Conservation (phyloP, 2,113 vertebrate species). For the Pao palembangensis region DNA sequence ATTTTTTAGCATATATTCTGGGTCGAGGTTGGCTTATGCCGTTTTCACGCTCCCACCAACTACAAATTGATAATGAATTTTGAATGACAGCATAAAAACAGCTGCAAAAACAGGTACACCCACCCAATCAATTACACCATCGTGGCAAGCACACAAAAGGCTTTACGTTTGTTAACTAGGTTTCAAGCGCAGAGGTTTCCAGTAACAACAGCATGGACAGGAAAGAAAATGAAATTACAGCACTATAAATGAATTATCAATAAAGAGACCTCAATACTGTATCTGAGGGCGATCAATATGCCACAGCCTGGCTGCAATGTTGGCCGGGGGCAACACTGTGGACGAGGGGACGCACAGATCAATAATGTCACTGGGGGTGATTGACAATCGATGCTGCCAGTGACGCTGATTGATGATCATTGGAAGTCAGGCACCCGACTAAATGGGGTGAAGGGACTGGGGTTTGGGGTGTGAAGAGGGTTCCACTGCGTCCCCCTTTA, state of each 20-base stretch:
- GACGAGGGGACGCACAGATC: constrained; percentile 45
- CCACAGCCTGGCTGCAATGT: constrained; percentile 41
- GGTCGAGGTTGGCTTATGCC: too few species aligned
- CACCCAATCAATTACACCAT: constrained; percentile 13
- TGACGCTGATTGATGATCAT: constrained; percentile 71
- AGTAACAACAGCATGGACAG: constrained; percentile 66
- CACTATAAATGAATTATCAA: constrained; percentile 73
- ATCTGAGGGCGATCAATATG: constrained; percentile 63
- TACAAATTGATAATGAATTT: constrained; percentile 37
- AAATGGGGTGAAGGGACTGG: constrained; percentile 46
- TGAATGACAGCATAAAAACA: constrained; percentile 16
- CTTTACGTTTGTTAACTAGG: constrained; percentile 50
- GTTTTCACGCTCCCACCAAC: too few species aligned
- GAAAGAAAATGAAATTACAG: constrained; percentile 74
- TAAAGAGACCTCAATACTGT: constrained; percentile 67
- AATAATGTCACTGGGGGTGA: constrained; percentile 64
- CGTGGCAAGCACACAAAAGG: constrained; percentile 25
- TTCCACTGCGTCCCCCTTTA: constrained; percentile 51
- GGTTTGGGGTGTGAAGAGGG: constrained; percentile 10
- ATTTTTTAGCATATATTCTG: not conserved
- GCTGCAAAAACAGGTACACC: constrained; percentile 22
- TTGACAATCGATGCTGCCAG: constrained; percentile 66
- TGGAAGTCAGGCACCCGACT: constrained; percentile 54
- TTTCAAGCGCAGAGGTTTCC: constrained; percentile 54
- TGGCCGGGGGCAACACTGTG: constrained; percentile 32